Conservation (phyloP, 2,113 vertebrate genomes). For the Ceyx cyanopectus region DNA sequence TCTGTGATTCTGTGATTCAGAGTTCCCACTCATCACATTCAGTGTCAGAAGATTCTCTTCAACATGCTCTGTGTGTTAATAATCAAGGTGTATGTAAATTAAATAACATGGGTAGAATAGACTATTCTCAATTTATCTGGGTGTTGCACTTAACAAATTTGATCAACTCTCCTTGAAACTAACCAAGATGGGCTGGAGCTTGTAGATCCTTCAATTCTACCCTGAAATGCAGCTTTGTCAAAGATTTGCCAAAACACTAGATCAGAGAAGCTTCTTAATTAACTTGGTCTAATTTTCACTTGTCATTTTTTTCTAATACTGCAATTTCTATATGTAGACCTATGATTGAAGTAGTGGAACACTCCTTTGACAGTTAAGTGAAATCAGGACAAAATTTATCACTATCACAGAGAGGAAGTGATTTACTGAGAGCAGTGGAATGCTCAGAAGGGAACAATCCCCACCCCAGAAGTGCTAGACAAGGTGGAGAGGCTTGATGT, state of each 20-base stretch:
- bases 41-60: not conserved
- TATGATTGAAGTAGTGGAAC: not conserved
- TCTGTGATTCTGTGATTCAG: no score
- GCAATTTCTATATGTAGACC: not conserved
- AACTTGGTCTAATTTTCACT: not conserved
- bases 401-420: not conserved
- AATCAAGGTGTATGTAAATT: not conserved
- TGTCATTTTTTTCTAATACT: not conserved
- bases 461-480: not conserved
- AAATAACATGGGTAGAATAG: not conserved
- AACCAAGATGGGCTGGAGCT: not conserved
- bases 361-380: not conserved
- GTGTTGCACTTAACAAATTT: not conserved
- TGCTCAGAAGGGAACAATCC: not conserved
- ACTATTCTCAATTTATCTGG: not conserved
- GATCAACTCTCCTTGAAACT: not conserved
- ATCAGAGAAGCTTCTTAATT: not conserved
- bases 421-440: not conserved
- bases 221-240: not conserved
- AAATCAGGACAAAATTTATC: not conserved
- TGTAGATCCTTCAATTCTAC: not conserved
- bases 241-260: not conserved
- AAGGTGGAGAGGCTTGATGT: not conserved
- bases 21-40: not conserved
- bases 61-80: not conserved